A percentile compares a stretch with the other conserved stretches of the same genome.
phyloP scores from a whole-genome alignment of 2,888 invertebrate species.

The Colletes collaris region DNA sequence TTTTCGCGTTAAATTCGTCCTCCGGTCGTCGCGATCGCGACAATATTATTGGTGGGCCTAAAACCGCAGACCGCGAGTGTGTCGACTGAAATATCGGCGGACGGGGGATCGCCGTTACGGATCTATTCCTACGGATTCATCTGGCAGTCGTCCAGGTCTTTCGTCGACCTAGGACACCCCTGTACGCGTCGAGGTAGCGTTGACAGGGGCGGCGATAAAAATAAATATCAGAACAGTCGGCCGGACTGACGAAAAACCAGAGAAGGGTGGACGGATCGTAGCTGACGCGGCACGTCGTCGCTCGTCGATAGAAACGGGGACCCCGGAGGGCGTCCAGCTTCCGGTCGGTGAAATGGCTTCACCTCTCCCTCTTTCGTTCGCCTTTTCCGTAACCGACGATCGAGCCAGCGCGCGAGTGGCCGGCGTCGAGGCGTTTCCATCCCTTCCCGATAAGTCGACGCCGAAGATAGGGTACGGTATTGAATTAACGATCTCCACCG shows the following conservation, averaged over 20 bases:
- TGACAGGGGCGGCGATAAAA: constrained; percentile 67
- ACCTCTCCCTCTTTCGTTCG: constrained; percentile 48
- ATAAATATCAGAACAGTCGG: constrained; percentile 68
- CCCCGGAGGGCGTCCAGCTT: constrained; percentile 73
- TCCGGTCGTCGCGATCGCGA: constrained; percentile 14
- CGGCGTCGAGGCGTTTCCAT: constrained; percentile 57
- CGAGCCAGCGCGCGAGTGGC: constrained; percentile 29
- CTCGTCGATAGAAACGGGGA: constrained; percentile 66
- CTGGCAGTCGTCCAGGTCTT: constrained; percentile 58
- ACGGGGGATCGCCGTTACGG: constrained; percentile 15
- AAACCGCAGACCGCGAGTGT: neutral
- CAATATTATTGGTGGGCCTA: constrained; percentile 15
- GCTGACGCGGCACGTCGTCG: constrained; percentile 81
- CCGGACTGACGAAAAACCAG: constrained; percentile 65
- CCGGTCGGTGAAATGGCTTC: constrained; percentile 76
- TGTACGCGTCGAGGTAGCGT: constrained; percentile 63
- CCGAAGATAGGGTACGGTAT: constrained; percentile 54
- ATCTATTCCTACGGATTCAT: constrained; percentile 60
- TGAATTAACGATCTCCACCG: constrained; percentile 72
- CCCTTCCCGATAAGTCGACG: constrained; percentile 58
- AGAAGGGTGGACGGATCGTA: constrained; percentile 67
- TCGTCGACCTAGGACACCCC: constrained; percentile 59
- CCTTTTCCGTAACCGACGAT: constrained; percentile 44
- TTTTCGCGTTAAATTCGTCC: constrained; percentile 18
- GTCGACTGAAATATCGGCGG: constrained; percentile 39